Base-by-base conservation (phyloP, 2,888 invertebrate species). In the Kuschelorhynchus macadamiae region DNA sequence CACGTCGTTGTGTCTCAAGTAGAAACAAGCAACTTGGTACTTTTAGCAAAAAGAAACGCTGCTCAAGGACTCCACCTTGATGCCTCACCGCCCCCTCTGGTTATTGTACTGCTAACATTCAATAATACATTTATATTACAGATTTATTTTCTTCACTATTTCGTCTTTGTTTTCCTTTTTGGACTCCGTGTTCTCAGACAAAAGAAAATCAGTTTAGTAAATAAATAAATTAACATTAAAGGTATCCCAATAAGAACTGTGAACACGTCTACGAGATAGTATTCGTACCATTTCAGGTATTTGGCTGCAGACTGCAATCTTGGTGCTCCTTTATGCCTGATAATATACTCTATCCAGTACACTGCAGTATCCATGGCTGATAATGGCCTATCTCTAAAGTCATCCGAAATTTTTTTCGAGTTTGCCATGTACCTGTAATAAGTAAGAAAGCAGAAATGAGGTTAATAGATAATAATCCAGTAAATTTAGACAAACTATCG, bases 291-390 rank as follows among this genome's bases (percentile, higher is more conserved):
- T 0, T 83, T 76, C n/a, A 88, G 79, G 64, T 87, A 85, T 1
- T 85, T 79, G 0, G 86, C 86, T 0, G 86, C 85, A 14, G 85
- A 86, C 25, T 86, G 81, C 20, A 88, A 69, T 67, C 88, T 87
- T 0, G 78, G 72, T 0, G 87, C 88, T 0, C 88, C 88, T 63
- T 86, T 85, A 73, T 89, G 87, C 33, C 88, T 85, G 8, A 88
- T 79, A 0, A 89, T 87, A 72, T 90, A 89, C 78, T 90, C 90
- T 49, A 88, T 85, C 90, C 90, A 90, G 80, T 88, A 90, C 0
- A 89, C 81, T 0, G 88, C 88, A 21, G 87, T 87, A 18, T 90
- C 88, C 65, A 89, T 74, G 0, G 90, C 87, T 12, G 85, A 83
- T 76, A 86, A 78, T 0, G 87, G 88, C 17, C 90, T 83, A 76